Evolutionary conservation across 2,113 vertebrate genomes (phyloP), one percentile per base, ranked within the genome.

Genomic region (Columba livia): DNA sequence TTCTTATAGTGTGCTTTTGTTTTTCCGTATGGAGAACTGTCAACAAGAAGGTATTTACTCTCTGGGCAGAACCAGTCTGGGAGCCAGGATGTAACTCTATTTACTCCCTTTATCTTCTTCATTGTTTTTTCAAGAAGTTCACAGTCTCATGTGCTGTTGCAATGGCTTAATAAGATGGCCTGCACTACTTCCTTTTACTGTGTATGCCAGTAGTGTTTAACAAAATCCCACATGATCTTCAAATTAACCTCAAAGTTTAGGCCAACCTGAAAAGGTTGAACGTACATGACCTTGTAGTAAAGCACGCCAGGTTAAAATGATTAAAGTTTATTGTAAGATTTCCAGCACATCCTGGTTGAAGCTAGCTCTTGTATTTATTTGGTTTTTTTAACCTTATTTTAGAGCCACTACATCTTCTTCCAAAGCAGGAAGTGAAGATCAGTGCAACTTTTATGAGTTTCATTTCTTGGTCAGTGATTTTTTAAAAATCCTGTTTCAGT

Each of bases 11-110:
- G 14, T 28, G 48, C 12, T 74, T 91, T 78, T 58, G 36, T 34
- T 88, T 72, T 93, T 74, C 56, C 23, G 6, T 23, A 13, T 20
- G 29, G 57, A 65, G 64, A 66, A 85, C 5, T 84, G 88, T 71
- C 80, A 75, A 71, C 83, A 90, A 65, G 47, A 89, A 78, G 25
- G 14, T 95, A 51, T 97, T 97, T 97, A 87, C 87, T 87, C 20
- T 95, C 29, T 85, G 94, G 97, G 96, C 34, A 84, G 78, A 92
- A 48, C 88, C 47, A 51, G 69, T 72, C 70, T 58, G 36, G 75
- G 62, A 88, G 80, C n/a, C 85, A 90, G 79, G 44, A 54, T 77
- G 58, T 58, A 50, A 42, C 51, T 78, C 82, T 92, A 81, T 85
- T 82, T 83, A 78, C 73, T 50, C 16, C 38, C 74, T 81, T 93